Evolutionary conservation across 2,113 vertebrate species (phyloP).

Genomic region (Erythrocercus mccallii): DNA sequence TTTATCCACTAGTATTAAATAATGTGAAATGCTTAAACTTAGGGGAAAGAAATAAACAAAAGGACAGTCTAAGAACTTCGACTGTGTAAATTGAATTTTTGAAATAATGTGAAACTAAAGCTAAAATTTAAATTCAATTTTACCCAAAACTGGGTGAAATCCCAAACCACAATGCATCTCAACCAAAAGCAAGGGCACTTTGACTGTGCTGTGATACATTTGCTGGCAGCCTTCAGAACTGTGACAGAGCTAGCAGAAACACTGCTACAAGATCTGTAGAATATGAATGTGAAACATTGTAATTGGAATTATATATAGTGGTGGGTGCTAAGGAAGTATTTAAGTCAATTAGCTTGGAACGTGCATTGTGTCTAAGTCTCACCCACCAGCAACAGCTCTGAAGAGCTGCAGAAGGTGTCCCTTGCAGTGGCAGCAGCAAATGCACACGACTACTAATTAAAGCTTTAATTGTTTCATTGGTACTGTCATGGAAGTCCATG

Average conservation of each 20-base stretch:
- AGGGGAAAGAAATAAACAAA: accelerated
- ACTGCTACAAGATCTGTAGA: background rate
- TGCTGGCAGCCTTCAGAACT: background rate
- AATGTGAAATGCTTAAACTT: accelerated
- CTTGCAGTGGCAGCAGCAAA: background rate
- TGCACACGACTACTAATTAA: accelerated
- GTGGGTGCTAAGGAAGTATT: background rate
- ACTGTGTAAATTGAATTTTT: background rate
- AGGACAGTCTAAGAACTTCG: background rate
- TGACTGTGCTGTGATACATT: background rate
- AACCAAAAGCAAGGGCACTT: background rate
- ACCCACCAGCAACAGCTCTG: background rate
- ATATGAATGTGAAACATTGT: background rate
- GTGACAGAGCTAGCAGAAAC: background rate
- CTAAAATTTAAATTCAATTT: background rate
- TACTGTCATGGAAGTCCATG: background rate
- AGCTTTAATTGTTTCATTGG: background rate
- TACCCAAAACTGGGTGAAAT: background rate
- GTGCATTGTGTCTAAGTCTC: background rate
- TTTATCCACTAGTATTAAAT: background rate
- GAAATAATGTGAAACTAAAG: background rate
- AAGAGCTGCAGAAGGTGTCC: background rate
- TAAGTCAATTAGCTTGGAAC: background rate
- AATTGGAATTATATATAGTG: background rate
- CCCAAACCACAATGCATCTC: background rate